Conservation (phyloP, 2,888 invertebrate species). For the Rhingia campestris region DNA sequence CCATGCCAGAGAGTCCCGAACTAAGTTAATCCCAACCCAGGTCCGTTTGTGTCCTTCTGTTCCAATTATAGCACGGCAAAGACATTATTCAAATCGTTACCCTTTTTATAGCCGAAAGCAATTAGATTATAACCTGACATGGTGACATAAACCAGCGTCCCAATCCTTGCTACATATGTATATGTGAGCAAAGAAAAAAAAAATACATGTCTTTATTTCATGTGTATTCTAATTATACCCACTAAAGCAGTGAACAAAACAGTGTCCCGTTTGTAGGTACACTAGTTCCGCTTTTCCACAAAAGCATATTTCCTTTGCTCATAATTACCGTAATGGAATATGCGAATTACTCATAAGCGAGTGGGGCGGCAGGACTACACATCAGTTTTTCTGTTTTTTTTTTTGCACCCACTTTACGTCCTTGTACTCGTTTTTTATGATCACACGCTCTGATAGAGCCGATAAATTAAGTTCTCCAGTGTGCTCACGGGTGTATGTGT, state of each 20-base stretch:
- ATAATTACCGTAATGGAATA: slow-evolving; percentile 74
- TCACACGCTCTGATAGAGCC: slow-evolving; percentile 47
- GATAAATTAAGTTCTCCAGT: slow-evolving; percentile 38
- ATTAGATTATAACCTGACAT: slow-evolving; percentile 72
- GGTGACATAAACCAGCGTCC: slow-evolving; percentile 65
- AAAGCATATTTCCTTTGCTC: slow-evolving; percentile 18
- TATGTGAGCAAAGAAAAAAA: slow-evolving; percentile 22
- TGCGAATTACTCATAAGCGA: slow-evolving; percentile 66
- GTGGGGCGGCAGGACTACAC: slow-evolving; percentile 7
- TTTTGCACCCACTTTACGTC: slow-evolving; percentile 22
- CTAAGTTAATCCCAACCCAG: slow-evolving; percentile 36
- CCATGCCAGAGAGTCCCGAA: not conserved
- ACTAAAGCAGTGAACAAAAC: slow-evolving; percentile 37
- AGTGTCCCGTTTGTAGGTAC: slow-evolving; percentile 20
- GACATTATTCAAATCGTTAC: slow-evolving; percentile 72
- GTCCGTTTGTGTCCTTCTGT: slow-evolving; percentile 29
- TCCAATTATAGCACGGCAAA: slow-evolving; percentile 64
- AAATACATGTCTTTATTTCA: slow-evolving; percentile 56
- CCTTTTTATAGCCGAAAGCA: slow-evolving; percentile 71
- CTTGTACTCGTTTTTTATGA: slow-evolving; percentile 55
- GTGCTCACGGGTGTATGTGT: not conserved
- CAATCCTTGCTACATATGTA: not conserved
- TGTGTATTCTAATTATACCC: slow-evolving; percentile 65
- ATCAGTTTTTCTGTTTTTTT: not conserved
- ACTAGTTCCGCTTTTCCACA: slow-evolving; percentile 26